These are phyloP conservation scores for Actinopyga echinites DNA, from an alignment of 53 echinoderm and acorn worm species.

Conservation along the genomic window DNA sequence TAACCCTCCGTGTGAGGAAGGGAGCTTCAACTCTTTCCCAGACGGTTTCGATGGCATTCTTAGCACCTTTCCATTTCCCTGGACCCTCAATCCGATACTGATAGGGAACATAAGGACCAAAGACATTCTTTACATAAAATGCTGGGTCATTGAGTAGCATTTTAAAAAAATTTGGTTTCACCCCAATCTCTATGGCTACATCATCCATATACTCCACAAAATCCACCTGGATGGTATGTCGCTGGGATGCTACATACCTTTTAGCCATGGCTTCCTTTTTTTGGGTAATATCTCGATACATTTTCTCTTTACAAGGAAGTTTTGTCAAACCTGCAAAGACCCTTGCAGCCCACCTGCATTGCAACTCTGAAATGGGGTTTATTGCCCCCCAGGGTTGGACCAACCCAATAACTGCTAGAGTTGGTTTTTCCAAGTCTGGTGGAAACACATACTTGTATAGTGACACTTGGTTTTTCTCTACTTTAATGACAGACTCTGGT, in stretches of 20 bases:
- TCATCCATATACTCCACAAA: conserved; percentile 66
- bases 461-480: conserved; percentile 50
- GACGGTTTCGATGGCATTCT: conserved; percentile 69
- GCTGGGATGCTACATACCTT: conserved; percentile 51
- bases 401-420: conserved; percentile 75
- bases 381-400: conserved; percentile 63
- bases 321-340: conserved; percentile 69
- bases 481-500: conserved; percentile 68
- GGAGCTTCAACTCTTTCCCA: conserved; percentile 68
- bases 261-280: conserved; percentile 60
- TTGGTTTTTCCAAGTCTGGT: conserved; percentile 57
- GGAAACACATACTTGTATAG: conserved; percentile 88
- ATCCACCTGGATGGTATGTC: conserved; percentile 71
- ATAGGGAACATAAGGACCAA: conserved; percentile 67
- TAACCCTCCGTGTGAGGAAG: conserved; percentile 53
- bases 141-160: conserved; percentile 70
- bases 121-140: conserved; percentile 60
- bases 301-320: conserved; percentile 55
- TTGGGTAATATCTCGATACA: conserved; percentile 52
- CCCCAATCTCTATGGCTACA: conserved; percentile 72
- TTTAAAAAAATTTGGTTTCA: conserved; percentile 61
- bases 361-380: conserved; percentile 78
- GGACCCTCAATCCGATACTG: conserved; percentile 89
- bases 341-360: conserved; percentile 79
- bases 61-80: conserved; percentile 79